Base-by-base conservation (phyloP, 2,113 vertebrate species). In the Hystrix cristata region DNA sequence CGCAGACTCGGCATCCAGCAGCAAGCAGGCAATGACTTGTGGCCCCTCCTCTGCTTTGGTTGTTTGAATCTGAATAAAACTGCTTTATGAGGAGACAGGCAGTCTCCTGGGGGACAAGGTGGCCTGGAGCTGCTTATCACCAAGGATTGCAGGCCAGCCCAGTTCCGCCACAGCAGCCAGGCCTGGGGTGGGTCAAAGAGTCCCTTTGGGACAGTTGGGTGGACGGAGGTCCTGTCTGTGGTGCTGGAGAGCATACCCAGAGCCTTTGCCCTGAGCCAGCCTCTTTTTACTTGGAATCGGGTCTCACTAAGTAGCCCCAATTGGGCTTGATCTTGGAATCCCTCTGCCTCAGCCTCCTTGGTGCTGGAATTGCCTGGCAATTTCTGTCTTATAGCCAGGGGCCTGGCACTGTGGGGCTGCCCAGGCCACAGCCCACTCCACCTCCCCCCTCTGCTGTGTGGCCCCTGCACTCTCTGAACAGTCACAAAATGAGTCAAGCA, bases 31-130 rank as follows among this genome's bases (percentile, higher is more conserved):
- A 0, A 79, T 51, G 87, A 57, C 38, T 90, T 71, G 43, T 59
- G 86, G 82, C 92, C 89, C 97, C 96, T 96, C 98, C 95, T 98
- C 97, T 8, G 95, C 94, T 90, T 84, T 57, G 78, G 82, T 91
- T 97, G 96, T 98, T 98, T 98, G 62, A 85, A 91, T 98, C 98
- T 98, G 98, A 99, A 99, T 99, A 99, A 99, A 98, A 98, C 81
- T 86, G 96, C 97, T 98, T 96, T 84, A 87, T 84, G 96, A 98
- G 96, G 97, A 78, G 92, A 62, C 43, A 27, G 34, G 88, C 59
- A 34, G 53, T 90, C 23, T 94, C 62, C 18, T 91, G 83, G 76
- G 59, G 78, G 65, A 78, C 34, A 64, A 23, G 12, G 84, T 3
- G 3, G 55, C 60, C 19, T n/a, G 53, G 53, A 55, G 18, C 55